Conservation (phyloP, 2,797 vertebrate species). For the Buphagus erythrorhynchus region DNA sequence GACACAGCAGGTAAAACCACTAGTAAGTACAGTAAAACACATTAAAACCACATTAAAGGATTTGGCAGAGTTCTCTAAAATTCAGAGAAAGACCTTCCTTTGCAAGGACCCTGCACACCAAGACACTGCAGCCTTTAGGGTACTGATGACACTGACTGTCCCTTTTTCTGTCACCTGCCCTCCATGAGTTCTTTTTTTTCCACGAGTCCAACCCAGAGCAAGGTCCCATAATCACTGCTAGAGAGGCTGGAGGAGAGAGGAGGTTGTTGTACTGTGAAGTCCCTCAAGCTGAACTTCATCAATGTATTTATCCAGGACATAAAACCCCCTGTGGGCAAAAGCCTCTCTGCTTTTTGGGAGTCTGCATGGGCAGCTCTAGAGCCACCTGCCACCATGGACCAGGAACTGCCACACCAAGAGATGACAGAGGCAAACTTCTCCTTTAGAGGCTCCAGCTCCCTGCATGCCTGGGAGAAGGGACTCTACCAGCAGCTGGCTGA, state of each 20-base stretch:
- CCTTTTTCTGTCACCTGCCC: neutral
- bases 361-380: neutral
- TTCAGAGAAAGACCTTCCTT: neutral
- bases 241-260: neutral
- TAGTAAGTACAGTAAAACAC: neutral
- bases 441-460: neutral
- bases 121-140: neutral
- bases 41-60: neutral
- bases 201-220: neutral
- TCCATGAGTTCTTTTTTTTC: neutral
- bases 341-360: neutral
- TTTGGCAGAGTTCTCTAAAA: neutral
- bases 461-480: neutral
- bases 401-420: neutral
- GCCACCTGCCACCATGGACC: neutral
- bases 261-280: neutral
- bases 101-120: neutral
- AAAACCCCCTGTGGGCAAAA: neutral
- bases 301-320: neutral
- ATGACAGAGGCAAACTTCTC: neutral
- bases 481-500: neutral
- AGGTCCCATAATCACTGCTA: neutral
- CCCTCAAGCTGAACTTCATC: neutral
- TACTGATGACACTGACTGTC: neutral
- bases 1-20: neutral